Base-by-base conservation (phyloP, 1,140 invertebrate genomes). In the Trichonephila clavipes region DNA sequence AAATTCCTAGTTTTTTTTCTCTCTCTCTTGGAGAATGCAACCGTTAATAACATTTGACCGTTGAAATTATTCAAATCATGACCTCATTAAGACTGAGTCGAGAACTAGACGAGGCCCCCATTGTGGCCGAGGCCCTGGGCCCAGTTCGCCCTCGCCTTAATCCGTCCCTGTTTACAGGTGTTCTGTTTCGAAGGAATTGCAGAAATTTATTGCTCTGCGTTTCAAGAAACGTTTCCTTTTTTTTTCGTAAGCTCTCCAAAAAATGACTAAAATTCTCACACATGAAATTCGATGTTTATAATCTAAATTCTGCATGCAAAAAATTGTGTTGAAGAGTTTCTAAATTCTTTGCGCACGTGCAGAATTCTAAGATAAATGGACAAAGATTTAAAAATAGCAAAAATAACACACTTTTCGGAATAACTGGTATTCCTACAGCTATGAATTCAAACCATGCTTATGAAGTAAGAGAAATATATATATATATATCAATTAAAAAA, bases 251-350 rank as follows among this genome's bases (percentile, higher is more conserved):
- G 86, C 86, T 88, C 86, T 64, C 62, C 28, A 66, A 88, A 64
- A 40, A 66, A 58, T 85, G 58, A 85, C 21, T 16, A 85, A n/a
- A 14, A 85, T 10, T 51, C 21, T 12, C 2, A 24, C 18, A 87
- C 28, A 88, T 44, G 14, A 89, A 89, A 21, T 89, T 89, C 88
- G 88, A 89, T 89, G 88, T 72, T 72, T 51, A 28, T 58, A 72
- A 51, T 72, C 64, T 66, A 34, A 40, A 89, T 89, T 77, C 58
- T 89, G 40, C 88, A 89, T 89, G 88, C 88, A 89, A 44, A 89
- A 89, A 28, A 59, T 85, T 58, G 82, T 58, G 86, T 40, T 59
- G 58, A 40, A 89, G 64, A 77, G 14, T 59, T 28, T 64, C 21
- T 59, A 51, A 58, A 44, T 88, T 64, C 40, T 61, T 88, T 85